Evolutionary conservation across 2,888 invertebrate genomes (phyloP).

Genomic region (Danaus chrysippus): DNA sequence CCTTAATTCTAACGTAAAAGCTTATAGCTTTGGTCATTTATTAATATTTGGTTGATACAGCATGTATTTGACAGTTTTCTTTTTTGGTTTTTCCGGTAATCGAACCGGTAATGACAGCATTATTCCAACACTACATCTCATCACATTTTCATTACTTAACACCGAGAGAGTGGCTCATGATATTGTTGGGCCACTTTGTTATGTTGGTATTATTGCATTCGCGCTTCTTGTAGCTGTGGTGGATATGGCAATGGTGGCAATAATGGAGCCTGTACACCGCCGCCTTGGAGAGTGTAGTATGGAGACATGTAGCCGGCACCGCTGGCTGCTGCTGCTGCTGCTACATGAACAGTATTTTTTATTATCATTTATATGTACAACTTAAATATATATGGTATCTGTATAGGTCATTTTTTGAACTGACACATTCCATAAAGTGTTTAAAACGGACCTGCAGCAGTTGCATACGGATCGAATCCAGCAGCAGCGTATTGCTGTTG

Average conservation of each 20-base stretch:
- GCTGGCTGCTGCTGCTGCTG: constrained; percentile 74
- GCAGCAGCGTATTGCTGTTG: constrained; percentile 86
- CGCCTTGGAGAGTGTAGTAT: constrained; percentile 84
- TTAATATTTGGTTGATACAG: constrained; percentile 61
- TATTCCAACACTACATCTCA: constrained; percentile 15
- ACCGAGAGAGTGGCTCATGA: constrained; percentile 31
- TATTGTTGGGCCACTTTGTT: constrained; percentile 7
- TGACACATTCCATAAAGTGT: neutral
- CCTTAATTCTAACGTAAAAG: constrained; percentile 50
- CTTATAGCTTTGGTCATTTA: constrained; percentile 74
- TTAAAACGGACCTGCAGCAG: constrained; percentile 81
- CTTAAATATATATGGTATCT: neutral
- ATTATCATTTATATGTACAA: neutral
- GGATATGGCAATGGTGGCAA: constrained; percentile 83
- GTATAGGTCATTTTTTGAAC: neutral
- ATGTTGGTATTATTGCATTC: constrained; percentile 81
- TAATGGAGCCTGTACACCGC: constrained; percentile 79
- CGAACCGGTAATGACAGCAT: constrained; percentile 11
- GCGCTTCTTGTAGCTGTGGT: constrained; percentile 86
- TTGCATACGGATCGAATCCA: constrained; percentile 87
- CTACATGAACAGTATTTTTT: constrained; percentile 45
- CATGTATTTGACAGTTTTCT: constrained; percentile 52
- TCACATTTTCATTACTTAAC: constrained; percentile 32
- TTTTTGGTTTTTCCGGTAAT: constrained; percentile 62
- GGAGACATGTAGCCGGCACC: constrained; percentile 86